These are phyloP conservation scores for Siniperca chuatsi DNA, from an alignment of 2,113 vertebrate species.

Conservation along the genomic window DNA sequence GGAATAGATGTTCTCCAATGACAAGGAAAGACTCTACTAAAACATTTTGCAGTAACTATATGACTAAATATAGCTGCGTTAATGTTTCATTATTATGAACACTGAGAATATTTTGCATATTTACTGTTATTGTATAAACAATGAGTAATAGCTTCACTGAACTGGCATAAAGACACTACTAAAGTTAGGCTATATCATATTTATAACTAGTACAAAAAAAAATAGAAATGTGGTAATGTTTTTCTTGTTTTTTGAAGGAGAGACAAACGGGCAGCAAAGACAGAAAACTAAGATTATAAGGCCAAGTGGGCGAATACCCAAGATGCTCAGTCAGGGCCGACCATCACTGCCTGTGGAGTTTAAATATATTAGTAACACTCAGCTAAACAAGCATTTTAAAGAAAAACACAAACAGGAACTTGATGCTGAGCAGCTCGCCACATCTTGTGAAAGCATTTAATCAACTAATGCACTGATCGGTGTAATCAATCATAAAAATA, in stretches of 20 bases:
- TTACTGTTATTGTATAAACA: background rate
- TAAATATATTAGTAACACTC: slow-evolving; percentile 36
- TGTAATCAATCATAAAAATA: slow-evolving; percentile 1
- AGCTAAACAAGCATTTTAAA: slow-evolving; percentile 14
- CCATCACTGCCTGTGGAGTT: slow-evolving; percentile 30
- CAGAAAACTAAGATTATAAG: background rate
- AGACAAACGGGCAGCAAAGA: background rate
- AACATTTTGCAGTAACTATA: background rate
- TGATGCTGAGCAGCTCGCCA: background rate
- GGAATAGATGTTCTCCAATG: background rate
- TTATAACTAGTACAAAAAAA: background rate
- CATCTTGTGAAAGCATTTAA: background rate
- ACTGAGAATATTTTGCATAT: background rate
- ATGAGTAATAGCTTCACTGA: background rate
- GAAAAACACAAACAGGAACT: slow-evolving; percentile 5
- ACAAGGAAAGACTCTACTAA: background rate
- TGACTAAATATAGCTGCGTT: background rate
- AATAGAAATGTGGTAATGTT: background rate
- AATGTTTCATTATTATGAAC: background rate
- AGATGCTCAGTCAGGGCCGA: slow-evolving; percentile 54
- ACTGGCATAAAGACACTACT: background rate
- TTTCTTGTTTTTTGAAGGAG: background rate
- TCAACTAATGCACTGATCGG: background rate
- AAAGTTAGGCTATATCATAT: background rate
- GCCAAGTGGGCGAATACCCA: slow-evolving; percentile 54